Conservation (phyloP, 1,140 invertebrate genomes). For the Brachionus calyciflorus region DNA sequence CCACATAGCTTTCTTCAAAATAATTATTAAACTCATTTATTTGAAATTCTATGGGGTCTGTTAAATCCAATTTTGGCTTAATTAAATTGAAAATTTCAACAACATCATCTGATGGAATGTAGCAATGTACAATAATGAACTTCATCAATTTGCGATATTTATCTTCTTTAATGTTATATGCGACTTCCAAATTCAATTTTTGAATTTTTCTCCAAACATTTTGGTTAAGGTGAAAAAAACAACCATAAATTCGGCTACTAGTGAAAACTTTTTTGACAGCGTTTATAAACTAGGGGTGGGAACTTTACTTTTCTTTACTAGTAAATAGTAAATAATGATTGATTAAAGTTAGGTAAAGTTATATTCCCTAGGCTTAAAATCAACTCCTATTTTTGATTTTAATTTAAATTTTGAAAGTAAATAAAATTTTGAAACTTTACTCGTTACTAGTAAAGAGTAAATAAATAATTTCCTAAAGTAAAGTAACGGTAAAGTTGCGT, state of each 20-base stretch:
- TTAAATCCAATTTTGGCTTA: not conserved
- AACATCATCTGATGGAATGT: not conserved
- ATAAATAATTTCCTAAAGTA: too few relatives aligned
- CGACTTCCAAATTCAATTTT: not conserved
- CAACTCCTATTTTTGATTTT: too few relatives aligned
- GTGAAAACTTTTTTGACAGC: not conserved
- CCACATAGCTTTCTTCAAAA: not conserved
- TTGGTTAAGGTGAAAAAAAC: conserved; percentile 38
- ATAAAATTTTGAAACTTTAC: too few relatives aligned
- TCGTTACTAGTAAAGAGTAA: too few relatives aligned
- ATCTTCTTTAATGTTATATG: not conserved
- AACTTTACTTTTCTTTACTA: too few relatives aligned
- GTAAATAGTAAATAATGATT: too few relatives aligned
- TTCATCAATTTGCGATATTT: not conserved
- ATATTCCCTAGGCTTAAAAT: not conserved
- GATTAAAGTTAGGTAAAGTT: too few relatives aligned
- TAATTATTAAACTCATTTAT: not conserved
- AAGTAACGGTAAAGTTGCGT: too few relatives aligned
- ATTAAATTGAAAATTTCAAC: not conserved
- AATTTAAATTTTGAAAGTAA: too few relatives aligned
- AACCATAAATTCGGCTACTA: not conserved
- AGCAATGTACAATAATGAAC: not conserved
- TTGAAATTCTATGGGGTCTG: not conserved
- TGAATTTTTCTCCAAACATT: conserved; percentile 15
- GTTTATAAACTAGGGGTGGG: not conserved